Base-by-base conservation (phyloP, 2,797 vertebrate species). In the Chrysocyon brachyurus region DNA sequence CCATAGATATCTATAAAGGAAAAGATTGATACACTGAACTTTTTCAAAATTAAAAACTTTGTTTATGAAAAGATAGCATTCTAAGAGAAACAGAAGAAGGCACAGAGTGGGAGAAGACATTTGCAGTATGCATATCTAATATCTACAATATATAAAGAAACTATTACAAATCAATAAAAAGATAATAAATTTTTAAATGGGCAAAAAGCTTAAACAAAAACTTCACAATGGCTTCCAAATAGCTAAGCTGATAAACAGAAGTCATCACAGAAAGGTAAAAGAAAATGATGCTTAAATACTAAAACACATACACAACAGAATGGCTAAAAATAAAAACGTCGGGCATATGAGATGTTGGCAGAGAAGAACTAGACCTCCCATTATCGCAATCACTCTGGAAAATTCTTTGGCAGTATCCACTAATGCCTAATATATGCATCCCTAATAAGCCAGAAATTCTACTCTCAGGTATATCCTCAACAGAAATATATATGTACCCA, bases 41-140 rank as follows among this genome's bases (percentile, higher is more conserved):
- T 77, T 56, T 89, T 66, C 28, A 86, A 94, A 61, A 89, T 83
- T 68, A 72, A 87, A 88, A 72, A 26, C 7, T 83, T 87, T 33
- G 3, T 82, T 94, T 59, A 84, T 87, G 28, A 93, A 93, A 87
- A 93, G 40, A 87, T 31, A 56, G 68, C n/a, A 89, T 79, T 57
- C 70, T 68, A 83, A 82, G 31, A 87, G 4, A 94, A 33, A 87
- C 4, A 91, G 78, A 28, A 12, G 36, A 87, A 94, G 16, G 19
- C 12, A 36, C 14, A 61, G 40, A 57, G 16, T 64, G 19, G 7
- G 49, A 90, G n/a, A 84, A 85, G 54, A 46, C 61, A 85, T 73
- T 52, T 81, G 31, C 56, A 81, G 66, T 68, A 75, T 49, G 61
- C 49, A 22, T n/a, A 61, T 31, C 24, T 5, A 82, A 83, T 31